Base-by-base conservation (phyloP, 2,797 vertebrate genomes). In the Thunnus albacares region DNA sequence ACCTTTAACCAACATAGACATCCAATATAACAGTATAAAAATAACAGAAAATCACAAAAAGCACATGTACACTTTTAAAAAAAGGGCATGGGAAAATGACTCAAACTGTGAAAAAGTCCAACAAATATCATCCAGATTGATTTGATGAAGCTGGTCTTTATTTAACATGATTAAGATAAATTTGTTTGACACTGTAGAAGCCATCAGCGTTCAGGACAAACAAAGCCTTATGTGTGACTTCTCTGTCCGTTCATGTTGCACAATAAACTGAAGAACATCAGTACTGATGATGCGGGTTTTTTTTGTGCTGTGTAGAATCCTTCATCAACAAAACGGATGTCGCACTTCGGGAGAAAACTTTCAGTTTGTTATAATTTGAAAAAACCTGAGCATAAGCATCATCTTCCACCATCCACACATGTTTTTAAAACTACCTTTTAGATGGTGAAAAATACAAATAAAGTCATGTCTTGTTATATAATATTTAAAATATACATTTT, bases 401-500 rank as follows among this genome's bases (percentile, higher is more conserved):
- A 47, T 41, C 22, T 57, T 49, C 61, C 41, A 77, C 14, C 3
- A 52, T 13, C 71, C 67, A 62, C 20, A 51, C 56, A 58, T 2
- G 56, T 28, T 56, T 24, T 14, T 26, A 26, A 56, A 26, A 56
- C 24, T 14, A 57, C 55, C 12, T 28, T 43, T 41, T 15, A 58
- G 28, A 58, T 18, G 56, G 56, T 30, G 56, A 30, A 18, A 58
- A 58, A 30, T 15, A 63, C 81, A 68, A 80, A 82, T 60, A 80
- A 77, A 80, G 15, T 67, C 24, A 41, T 52, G 20, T 68, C 47
- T 20, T 20, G 47, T 83, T 66, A 72, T 52, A 22, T 52, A 22
- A 67, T 58, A 63, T 79, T 83, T 66, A 67, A 86, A 92, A 88
- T 85, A 87, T 56, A 85, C 51, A 83, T 88, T 86, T 47, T 88